These are phyloP conservation scores for Pentamera pediparva DNA, from an alignment of 53 echinoderm and acorn worm genomes.

Conservation along the genomic window DNA sequence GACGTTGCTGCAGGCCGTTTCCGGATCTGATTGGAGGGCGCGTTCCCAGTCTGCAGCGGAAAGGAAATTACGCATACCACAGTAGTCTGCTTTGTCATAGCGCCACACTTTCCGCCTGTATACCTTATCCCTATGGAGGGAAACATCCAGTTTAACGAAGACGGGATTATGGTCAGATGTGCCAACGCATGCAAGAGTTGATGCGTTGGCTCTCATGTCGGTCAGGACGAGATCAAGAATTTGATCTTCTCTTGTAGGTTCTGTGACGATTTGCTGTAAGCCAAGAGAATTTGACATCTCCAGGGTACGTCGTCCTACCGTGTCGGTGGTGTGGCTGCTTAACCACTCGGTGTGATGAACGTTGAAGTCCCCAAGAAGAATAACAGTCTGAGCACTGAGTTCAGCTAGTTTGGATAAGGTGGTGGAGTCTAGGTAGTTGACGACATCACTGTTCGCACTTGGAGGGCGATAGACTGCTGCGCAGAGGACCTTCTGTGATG, in stretches of 20 bases:
- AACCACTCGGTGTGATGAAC: slow-evolving; percentile 58
- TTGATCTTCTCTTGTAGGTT: slow-evolving; percentile 48
- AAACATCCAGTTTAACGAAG: slow-evolving; percentile 12
- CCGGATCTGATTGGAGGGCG: slow-evolving; percentile 19
- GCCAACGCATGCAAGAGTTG: slow-evolving; percentile 24
- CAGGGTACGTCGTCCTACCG: slow-evolving; percentile 41
- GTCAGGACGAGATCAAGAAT: slow-evolving; percentile 48
- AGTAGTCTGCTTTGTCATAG: slow-evolving; percentile 52
- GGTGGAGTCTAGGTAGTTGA: slow-evolving; percentile 43
- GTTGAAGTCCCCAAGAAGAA: slow-evolving; percentile 47
- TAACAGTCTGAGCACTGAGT: slow-evolving; percentile 28
- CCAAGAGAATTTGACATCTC: slow-evolving; percentile 37
- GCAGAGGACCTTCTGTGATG: slow-evolving; percentile 53
- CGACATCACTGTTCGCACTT: slow-evolving; percentile 54
- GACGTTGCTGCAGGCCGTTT: slow-evolving; percentile 46
- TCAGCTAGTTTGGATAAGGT: slow-evolving; percentile 31
- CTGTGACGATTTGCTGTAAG: slow-evolving; percentile 29
- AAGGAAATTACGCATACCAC: slow-evolving; percentile 38
- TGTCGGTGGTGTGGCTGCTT: slow-evolving; percentile 43
- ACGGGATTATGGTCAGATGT: slow-evolving; percentile 62
- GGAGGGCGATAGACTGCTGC: slow-evolving; percentile 48
- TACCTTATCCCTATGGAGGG: slow-evolving; percentile 44
- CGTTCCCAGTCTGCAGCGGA: slow-evolving; percentile 36
- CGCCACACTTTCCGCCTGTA: slow-evolving; percentile 44
- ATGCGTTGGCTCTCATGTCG: slow-evolving; percentile 6